Evolutionary conservation across 2,797 vertebrate genomes (phyloP).

Genomic region (Ptychadena robeensis): DNA sequence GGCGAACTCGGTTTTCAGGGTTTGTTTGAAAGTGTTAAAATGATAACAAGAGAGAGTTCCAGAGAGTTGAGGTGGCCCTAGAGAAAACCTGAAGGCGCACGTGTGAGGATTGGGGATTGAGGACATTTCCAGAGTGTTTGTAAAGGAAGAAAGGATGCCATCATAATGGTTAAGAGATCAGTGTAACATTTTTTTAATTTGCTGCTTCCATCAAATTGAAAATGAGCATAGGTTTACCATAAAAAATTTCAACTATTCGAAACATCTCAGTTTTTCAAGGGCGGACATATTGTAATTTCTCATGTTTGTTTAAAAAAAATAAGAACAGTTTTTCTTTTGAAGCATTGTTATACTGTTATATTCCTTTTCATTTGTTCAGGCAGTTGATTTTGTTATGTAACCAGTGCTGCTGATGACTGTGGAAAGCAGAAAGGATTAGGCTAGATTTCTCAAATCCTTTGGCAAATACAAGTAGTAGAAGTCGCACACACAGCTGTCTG

Average conservation of each 20-base stretch:
- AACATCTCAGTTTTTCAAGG: background rate
- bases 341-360: slow-evolving; percentile 8
- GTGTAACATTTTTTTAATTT: too few relatives aligned
- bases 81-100: too few relatives aligned
- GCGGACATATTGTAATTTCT: slow-evolving; percentile 7
- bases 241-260: background rate
- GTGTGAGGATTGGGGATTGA: too few relatives aligned
- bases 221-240: too few relatives aligned
- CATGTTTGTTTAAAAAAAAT: slow-evolving; percentile 13
- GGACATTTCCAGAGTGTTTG: too few relatives aligned
- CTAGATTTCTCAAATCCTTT: slow-evolving; percentile 69
- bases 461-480: slow-evolving; percentile 79
- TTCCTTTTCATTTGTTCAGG: slow-evolving; percentile 25
- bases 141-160: too few relatives aligned
- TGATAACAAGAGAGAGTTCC: too few relatives aligned
- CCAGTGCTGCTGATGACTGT: slow-evolving; percentile 17
- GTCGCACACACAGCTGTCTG: slow-evolving; percentile 81
- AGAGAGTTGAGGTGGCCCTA: too few relatives aligned
- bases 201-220: too few relatives aligned
- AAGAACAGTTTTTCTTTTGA: background rate
- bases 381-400: slow-evolving; percentile 57
- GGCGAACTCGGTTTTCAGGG: too few relatives aligned
- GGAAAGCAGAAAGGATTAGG: slow-evolving; percentile 78
- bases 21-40: too few relatives aligned
- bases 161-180: too few relatives aligned